Base-by-base conservation (phyloP, 1,140 invertebrate genomes). In the Halesus radiatus region DNA sequence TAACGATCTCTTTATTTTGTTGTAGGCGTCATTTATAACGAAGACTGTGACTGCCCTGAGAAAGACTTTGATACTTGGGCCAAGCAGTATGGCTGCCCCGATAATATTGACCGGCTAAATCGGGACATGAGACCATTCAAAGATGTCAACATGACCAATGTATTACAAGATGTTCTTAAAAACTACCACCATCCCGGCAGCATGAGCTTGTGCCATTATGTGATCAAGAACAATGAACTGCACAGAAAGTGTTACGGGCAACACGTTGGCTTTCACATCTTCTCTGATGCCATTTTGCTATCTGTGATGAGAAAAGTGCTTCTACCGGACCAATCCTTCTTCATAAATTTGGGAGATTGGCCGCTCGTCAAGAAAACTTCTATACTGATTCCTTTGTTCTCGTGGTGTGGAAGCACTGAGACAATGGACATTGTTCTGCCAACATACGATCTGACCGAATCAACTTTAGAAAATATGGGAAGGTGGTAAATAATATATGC, bases 281-380 rank as follows among this genome's bases (percentile, higher is more conserved):
- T 99, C 89, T 93, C 95, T 87, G 98, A 99, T 90, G 93, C 93
- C 68, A 95, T 98, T 80, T 89, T 99, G 20, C 86, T 97, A 29
- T 98, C 96, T 0, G 85, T 99, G 16, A 87, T 93, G 13, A 90
- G 96, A 81, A 98, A 98, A 92, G 93, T 95, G n/a, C 81, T 88
- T 22, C 86, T 99, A 60, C 96, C 97, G 15, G 95, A 99, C 89
- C 88, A 96, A 77, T 97, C 99, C 87, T 94, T 99, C 84, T 94
- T 98, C 84, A 92, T 96, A 32, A 99, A 99, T 90, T 90, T 99
- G 16, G 98, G 98, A 18, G 98, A 99, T 88, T 99, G 97, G 97
- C 98, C 98, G 13, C 87, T 99, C 15, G 91, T 93, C 0, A 87
- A 90, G 56, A 91, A 91, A 83, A 85, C 81, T 22, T 83, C 85